A percentile compares a stretch with the other conserved stretches of the same genome.
Evolutionary conservation across 2,113 vertebrate genomes (phyloP).

Genomic region (Cricetomys ansorgei): DNA sequence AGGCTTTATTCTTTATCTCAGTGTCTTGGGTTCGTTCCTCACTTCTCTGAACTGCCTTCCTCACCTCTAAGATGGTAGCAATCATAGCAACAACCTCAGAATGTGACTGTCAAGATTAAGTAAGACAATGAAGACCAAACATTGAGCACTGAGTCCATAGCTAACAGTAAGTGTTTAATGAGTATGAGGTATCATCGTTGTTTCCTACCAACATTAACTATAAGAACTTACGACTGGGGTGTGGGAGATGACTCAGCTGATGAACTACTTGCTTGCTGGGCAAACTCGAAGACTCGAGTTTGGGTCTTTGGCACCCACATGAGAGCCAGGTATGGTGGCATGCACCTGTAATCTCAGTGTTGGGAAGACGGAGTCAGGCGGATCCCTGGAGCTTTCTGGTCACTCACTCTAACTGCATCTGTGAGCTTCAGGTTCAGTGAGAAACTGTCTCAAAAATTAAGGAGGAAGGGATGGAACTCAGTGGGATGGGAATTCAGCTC

Average conservation of each 20-base stretch:
- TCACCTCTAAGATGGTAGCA: neutral
- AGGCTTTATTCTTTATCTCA: neutral
- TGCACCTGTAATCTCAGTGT: neutral
- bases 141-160: neutral
- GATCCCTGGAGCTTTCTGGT: neutral
- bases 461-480: neutral
- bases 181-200: neutral
- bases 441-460: neutral
- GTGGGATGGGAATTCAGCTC: neutral
- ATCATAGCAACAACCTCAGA: neutral
- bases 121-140: neutral
- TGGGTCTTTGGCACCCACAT: neutral
- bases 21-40: neutral
- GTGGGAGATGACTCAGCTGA: neutral
- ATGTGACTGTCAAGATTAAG: neutral
- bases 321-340: neutral
- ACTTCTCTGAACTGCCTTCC: neutral
- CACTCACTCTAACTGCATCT: neutral
- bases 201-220: neutral
- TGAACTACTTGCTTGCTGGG: neutral
- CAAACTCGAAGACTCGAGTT: neutral
- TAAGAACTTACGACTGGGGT: neutral
- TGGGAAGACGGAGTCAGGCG: neutral
- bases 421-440: neutral
- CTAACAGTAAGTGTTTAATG: neutral